Base-by-base conservation (phyloP, 53 echinoderm and acorn worm genomes). In the Echinarachnius parma region DNA sequence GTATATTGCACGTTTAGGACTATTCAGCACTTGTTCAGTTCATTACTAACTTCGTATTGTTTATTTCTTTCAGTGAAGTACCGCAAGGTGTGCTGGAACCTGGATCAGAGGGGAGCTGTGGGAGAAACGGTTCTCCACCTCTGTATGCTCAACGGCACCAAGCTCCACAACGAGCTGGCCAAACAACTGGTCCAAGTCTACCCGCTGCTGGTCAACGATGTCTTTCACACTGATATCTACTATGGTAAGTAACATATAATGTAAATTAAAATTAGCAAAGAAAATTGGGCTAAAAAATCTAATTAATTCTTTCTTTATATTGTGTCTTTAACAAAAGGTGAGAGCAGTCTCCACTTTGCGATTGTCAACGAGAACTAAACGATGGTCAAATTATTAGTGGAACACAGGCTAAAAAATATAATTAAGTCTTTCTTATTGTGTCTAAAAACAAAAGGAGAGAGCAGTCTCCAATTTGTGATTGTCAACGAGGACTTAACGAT, bases 51-150 rank as follows among this genome's bases (percentile, higher is more conserved):
- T 45, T 11, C 16, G 46, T 45, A 11, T 45, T 45, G 10, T 11
- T 16, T 16, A n/a, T n/a, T n/a, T n/a, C n/a, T n/a, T 46, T 7
- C 48, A 56, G 46, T 34, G 11, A 39, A 20, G 26, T 48, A 59
- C 30, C 53, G 82, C 7, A 37, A 52, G 9, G 61, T 81, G 14
- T 96, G 98, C 53, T 96, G 98, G 98, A 58, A 85, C 62, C 42
- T 89, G 26, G 82, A 96, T 45, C 60, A 82, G 64, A 47, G 98
- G 61, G 98, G 91, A 4, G 83, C 88, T n/a, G 88, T 85, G 0
- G 91, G 98, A 31, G 98, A 96, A 35, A 96, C 91, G 0, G 72
- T 96, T 15, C 88, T 96, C 27, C 98, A 96, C 32, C 82, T 96
- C 3, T 96, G 98, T 80, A 84, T 87, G 30, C 78, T 96, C 28